Conservation (phyloP, 2,797 vertebrate genomes). For the Acipenser oxyrinchus region DNA sequence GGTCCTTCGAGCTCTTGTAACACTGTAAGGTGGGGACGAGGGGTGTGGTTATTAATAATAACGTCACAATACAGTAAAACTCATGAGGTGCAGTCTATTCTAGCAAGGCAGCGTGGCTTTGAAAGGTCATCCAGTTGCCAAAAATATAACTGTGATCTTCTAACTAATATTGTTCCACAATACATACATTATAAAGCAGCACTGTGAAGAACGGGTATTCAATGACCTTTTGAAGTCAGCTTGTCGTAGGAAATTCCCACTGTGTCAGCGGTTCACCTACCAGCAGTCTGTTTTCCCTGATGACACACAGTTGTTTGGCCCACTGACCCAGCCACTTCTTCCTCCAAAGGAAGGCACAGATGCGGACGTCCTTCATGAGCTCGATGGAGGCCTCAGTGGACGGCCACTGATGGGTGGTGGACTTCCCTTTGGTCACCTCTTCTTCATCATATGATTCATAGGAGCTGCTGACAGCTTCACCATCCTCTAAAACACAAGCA, state of each 20-base stretch:
- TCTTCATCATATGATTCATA: slow-evolving; percentile 97
- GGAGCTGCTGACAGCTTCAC: slow-evolving; percentile 86
- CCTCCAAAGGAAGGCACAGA: slow-evolving; percentile 96
- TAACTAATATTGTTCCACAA: too few species aligned
- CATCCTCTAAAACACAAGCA: slow-evolving; percentile 69
- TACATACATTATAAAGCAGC: too few species aligned
- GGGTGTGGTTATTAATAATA: too few species aligned
- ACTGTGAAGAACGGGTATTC: neutral
- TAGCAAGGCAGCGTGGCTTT: too few species aligned
- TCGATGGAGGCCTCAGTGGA: slow-evolving; percentile 93
- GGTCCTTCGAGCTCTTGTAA: slow-evolving; percentile 97
- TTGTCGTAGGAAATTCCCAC: neutral
- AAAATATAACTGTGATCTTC: too few species aligned
- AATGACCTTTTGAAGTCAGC: neutral
- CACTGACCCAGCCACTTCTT: slow-evolving; percentile 99
- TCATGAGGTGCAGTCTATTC: too few species aligned
- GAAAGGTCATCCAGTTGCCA: too few species aligned
- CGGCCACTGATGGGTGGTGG: slow-evolving; percentile 86
- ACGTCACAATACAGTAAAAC: too few species aligned
- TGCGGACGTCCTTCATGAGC: slow-evolving; percentile 88
- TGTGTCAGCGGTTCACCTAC: slow-evolving; percentile 52
- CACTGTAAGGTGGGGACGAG: slow-evolving; percentile 56
- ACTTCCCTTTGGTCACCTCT: slow-evolving; percentile 76
- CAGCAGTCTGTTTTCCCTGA: slow-evolving; percentile 83
- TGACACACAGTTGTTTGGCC: slow-evolving; percentile 96